Conservation (phyloP, 1,140 invertebrate genomes). For the Zaprionus gabonicus region DNA sequence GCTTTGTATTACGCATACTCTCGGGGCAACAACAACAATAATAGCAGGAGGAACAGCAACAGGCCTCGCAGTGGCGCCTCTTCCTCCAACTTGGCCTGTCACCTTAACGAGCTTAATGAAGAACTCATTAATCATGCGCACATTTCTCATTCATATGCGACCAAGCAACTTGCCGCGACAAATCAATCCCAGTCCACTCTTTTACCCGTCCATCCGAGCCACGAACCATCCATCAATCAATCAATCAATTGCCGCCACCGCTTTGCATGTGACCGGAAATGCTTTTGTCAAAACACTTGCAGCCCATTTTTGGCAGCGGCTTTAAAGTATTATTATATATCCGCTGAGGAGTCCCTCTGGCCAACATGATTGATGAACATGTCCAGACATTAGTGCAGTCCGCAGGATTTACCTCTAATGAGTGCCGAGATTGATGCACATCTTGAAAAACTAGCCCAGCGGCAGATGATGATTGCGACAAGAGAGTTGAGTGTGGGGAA, state of each 20-base stretch:
- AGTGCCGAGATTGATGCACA: constrained; percentile 60
- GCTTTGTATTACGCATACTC: constrained; percentile 49
- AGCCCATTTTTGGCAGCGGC: constrained; percentile 46
- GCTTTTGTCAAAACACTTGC: constrained; percentile 73
- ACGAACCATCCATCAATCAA: constrained; percentile 55
- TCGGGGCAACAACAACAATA: background rate
- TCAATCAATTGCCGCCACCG: constrained; percentile 75
- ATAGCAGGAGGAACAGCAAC: constrained; percentile 34
- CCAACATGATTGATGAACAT: constrained; percentile 67
- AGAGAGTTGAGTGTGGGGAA: background rate
- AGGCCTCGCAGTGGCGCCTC: constrained; percentile 44
- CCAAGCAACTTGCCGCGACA: constrained; percentile 65
- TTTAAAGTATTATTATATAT: constrained; percentile 61
- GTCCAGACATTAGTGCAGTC: constrained; percentile 35
- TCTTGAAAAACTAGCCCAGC: background rate
- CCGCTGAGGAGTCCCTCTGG: constrained; percentile 26
- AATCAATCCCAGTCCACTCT: constrained; percentile 57
- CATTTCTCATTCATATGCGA: constrained; percentile 74
- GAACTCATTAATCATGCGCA: constrained; percentile 80
- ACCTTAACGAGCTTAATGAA: constrained; percentile 82
- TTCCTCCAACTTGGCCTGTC: constrained; percentile 55
- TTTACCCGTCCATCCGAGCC: background rate
- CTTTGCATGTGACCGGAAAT: constrained; percentile 71
- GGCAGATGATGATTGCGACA: background rate
- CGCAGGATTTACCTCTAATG: constrained; percentile 64